A percentile compares a stretch with the other conserved stretches of the same genome.
Evolutionary conservation across 2,113 vertebrate genomes (phyloP).

Genomic region (Pachyramphus minor): DNA sequence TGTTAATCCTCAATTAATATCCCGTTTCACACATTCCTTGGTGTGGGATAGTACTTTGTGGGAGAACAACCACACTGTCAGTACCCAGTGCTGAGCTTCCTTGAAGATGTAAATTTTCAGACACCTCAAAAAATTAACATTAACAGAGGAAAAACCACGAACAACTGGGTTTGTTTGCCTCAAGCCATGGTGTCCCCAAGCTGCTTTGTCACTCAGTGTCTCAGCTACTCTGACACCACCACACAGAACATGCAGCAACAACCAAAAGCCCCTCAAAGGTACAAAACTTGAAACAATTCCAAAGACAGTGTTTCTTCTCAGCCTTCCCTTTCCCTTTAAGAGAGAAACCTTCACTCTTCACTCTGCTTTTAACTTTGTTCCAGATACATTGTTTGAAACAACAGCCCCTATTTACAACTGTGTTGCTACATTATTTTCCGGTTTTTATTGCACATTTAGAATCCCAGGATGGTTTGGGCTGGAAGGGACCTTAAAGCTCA

Average conservation of each 20-base stretch:
- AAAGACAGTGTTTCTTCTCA: not conserved
- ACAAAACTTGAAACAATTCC: not conserved
- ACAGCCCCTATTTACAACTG: not conserved
- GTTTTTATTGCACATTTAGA: not conserved
- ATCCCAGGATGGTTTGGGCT: not conserved
- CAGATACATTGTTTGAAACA: not conserved
- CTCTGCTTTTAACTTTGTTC: not conserved
- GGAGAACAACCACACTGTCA: not conserved
- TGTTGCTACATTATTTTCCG: not conserved
- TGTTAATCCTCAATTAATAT: not conserved
- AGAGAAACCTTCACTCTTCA: not conserved
- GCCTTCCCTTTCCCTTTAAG: not conserved
- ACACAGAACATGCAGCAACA: not conserved
- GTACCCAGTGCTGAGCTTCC: not conserved
- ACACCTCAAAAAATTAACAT: not conserved
- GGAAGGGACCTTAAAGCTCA: not conserved
- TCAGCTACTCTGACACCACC: not conserved
- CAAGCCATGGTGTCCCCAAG: accelerated
- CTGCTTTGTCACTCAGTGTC: not conserved
- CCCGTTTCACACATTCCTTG: not conserved
- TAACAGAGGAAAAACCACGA: not conserved
- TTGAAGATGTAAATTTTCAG: not conserved
- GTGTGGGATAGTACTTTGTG: not conserved
- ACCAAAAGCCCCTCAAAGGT: not conserved
- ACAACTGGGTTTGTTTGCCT: not conserved